Evolutionary conservation across 2,888 invertebrate species (phyloP).

Genomic region (Acleris laterana): DNA sequence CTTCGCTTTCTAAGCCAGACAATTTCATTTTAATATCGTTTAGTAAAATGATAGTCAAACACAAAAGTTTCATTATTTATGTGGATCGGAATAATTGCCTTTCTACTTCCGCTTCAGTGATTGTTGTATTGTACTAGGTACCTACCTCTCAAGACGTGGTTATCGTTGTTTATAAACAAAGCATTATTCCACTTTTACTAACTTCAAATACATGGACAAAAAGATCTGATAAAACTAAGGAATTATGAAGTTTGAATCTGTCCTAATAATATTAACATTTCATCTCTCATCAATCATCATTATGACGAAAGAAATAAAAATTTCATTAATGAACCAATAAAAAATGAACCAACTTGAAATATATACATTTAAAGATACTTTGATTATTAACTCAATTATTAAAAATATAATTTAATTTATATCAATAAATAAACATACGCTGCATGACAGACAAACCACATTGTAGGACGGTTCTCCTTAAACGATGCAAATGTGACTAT

Average conservation of each 20-base stretch:
- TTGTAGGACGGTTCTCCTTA: not conserved
- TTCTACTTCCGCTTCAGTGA: not conserved
- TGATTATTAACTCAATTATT: no score
- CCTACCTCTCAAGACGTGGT: not conserved
- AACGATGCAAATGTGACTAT: not conserved
- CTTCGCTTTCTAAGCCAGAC: constrained; percentile 5
- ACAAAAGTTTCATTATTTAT: constrained; percentile 13
- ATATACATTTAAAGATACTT: no score
- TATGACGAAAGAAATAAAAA: no score
- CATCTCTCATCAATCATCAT: no score
- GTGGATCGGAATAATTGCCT: not conserved
- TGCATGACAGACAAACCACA: not conserved
- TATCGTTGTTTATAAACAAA: constrained; percentile 33
- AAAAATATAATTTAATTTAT: no score
- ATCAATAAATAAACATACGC: not conserved
- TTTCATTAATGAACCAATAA: no score
- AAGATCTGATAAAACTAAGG: no score
- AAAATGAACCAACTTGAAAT: no score
- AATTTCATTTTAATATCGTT: constrained; percentile 2
- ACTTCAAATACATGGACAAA: not conserved
- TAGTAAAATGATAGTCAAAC: not conserved
- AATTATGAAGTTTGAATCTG: no score
- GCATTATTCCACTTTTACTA: constrained; percentile 4
- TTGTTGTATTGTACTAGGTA: constrained; percentile 1
- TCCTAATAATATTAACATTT: no score